These are phyloP conservation scores for Notarius quadriscutis DNA, from an alignment of 2,113 vertebrate species.

Conservation along the genomic window DNA sequence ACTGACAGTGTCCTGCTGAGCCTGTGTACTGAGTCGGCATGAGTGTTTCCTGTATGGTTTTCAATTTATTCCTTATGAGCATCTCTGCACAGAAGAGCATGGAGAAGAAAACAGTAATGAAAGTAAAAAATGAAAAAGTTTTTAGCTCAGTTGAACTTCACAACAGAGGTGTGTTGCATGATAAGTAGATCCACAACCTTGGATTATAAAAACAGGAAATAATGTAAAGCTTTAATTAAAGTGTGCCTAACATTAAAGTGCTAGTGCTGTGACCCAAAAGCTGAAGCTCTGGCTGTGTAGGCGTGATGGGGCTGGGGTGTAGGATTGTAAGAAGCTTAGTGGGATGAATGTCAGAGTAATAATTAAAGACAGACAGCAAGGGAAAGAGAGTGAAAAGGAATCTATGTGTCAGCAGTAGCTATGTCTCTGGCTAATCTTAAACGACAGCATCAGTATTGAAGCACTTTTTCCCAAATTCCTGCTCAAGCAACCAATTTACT, in stretches of 20 bases:
- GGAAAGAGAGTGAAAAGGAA: constrained; percentile 12
- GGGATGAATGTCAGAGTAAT: constrained; percentile 38
- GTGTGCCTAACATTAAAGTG: background rate
- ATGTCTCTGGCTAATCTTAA: constrained; percentile 11
- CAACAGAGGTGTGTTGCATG: background rate
- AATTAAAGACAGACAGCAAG: constrained; percentile 23
- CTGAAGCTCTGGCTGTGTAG: background rate
- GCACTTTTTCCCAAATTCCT: background rate
- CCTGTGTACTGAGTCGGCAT: background rate
- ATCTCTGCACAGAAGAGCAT: background rate
- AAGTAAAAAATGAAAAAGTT: background rate
- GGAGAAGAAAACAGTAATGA: background rate
- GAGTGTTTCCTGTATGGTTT: background rate
- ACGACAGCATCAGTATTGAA: constrained; percentile 11
- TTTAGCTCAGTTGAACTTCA: background rate
- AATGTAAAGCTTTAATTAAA: background rate
- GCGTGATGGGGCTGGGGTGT: background rate
- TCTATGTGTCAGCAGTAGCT: constrained; percentile 33
- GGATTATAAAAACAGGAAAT: background rate
- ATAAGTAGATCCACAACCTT: background rate
- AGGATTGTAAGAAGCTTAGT: constrained; percentile 23
- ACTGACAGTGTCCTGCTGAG: background rate
- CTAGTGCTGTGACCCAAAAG: background rate
- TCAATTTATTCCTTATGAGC: background rate
- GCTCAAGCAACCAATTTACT: background rate